Evolutionary conservation across 2,113 vertebrate genomes (phyloP).

Genomic region (Brachyistius frenatus): DNA sequence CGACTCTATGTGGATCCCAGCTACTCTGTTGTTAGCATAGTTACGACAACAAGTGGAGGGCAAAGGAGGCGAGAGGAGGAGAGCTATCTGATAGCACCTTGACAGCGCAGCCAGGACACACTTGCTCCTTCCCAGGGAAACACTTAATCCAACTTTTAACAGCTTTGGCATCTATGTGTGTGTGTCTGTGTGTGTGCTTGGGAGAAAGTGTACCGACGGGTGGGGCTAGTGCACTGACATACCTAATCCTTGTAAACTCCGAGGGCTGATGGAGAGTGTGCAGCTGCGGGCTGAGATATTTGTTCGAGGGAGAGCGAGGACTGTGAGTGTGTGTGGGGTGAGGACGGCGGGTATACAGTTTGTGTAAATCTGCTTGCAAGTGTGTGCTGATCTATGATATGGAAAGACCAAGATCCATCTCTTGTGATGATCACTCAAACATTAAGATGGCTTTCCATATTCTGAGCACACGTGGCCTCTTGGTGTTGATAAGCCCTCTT

Average conservation of each 20-base stretch:
- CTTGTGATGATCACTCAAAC: conserved; percentile 45
- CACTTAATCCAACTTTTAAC: conserved; percentile 81
- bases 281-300: conserved; percentile 75
- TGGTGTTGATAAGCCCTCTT: conserved; percentile 41
- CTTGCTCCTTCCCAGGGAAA: conserved; percentile 65
- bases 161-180: conserved; percentile 69
- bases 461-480: conserved; percentile 50
- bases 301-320: conserved; percentile 38
- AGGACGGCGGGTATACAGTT: background rate
- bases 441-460: conserved; percentile 50
- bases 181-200: conserved; percentile 49
- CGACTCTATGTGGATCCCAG: conserved; percentile 40
- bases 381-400: conserved; percentile 23
- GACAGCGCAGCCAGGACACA: conserved; percentile 65
- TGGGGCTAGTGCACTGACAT: conserved; percentile 64
- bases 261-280: conserved; percentile 70
- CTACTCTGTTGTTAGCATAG: conserved; percentile 35
- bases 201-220: conserved; percentile 52
- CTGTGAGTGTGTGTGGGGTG: conserved; percentile 16
- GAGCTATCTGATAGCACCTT: conserved; percentile 70
- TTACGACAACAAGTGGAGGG: conserved; percentile 54
- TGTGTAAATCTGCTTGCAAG: background rate
- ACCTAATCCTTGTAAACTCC: conserved; percentile 79
- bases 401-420: conserved; percentile 31
- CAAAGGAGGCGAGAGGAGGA: conserved; percentile 56